Conservation (phyloP, 2,888 invertebrate species). For the Leptodirus hochenwartii region DNA sequence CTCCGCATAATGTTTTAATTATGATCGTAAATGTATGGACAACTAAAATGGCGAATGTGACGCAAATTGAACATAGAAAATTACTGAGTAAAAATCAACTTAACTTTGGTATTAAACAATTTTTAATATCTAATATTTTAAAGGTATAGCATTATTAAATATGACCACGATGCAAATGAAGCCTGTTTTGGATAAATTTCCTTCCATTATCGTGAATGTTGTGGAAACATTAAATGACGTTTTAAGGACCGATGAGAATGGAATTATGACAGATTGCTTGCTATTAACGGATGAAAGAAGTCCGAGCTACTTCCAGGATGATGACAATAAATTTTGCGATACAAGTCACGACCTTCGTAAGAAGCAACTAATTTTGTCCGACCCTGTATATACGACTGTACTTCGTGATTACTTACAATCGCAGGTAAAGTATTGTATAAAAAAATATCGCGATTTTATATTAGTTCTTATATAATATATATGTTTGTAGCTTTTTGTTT, state of each 20-base stretch:
- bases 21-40: constrained; percentile 63
- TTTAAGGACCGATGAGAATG: constrained; percentile 48
- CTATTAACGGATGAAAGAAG: constrained; percentile 22
- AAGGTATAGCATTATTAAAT: constrained; percentile 41
- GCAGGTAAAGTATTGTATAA: constrained; percentile 34
- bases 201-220: constrained; percentile 52
- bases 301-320: constrained; percentile 32
- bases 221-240: constrained; percentile 67
- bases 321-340: constrained; percentile 39
- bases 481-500: constrained; percentile 40
- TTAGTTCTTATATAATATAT: constrained; percentile 7
- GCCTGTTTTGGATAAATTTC: constrained; percentile 51
- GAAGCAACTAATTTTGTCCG: constrained; percentile 45
- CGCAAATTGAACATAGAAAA: constrained; percentile 67
- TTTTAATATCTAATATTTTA: constrained; percentile 8
- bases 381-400: constrained; percentile 66
- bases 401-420: constrained; percentile 51
- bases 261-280: constrained; percentile 25
- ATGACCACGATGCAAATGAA: constrained; percentile 49
- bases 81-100: constrained; percentile 40
- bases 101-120: constrained; percentile 3
- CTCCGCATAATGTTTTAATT: constrained; percentile 45
- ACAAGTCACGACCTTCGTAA: constrained; percentile 60
- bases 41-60: constrained; percentile 56
- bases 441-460: not conserved